Conservation (phyloP, 1,140 invertebrate genomes). For the Orius insidiosus region DNA sequence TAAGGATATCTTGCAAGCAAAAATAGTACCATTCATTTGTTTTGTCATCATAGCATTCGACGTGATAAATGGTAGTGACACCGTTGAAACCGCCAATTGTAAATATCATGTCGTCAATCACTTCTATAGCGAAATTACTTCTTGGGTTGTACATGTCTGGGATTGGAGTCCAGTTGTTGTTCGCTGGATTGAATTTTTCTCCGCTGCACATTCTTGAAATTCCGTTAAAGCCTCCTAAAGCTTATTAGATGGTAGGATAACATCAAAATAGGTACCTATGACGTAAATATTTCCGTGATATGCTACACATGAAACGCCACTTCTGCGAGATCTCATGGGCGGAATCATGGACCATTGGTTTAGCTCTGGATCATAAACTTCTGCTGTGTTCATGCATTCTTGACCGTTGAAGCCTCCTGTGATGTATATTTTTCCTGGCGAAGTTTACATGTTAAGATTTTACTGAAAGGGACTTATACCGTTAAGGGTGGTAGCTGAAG, state of each 20-base stretch:
- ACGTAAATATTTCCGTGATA: conserved; percentile 34
- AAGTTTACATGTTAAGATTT: conserved; percentile 1
- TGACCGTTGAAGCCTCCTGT: conserved; percentile 79
- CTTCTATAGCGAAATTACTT: conserved; percentile 49
- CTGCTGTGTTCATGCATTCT: conserved; percentile 69
- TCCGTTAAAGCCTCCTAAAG: conserved; percentile 44
- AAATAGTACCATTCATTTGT: conserved; percentile 80
- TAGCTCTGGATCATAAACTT: conserved; percentile 63
- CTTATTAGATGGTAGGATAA: background rate
- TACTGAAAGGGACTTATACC: conserved; percentile 22
- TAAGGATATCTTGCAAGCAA: too few relatives aligned
- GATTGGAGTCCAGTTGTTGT: conserved; percentile 38
- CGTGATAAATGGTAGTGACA: conserved; percentile 57
- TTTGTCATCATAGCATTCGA: conserved; percentile 75
- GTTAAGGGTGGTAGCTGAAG: conserved; percentile 37
- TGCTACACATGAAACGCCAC: conserved; percentile 37
- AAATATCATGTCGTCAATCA: conserved; percentile 51
- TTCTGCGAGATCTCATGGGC: conserved; percentile 38
- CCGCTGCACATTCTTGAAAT: conserved; percentile 33
- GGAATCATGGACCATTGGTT: conserved; percentile 75
- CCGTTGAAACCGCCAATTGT: conserved; percentile 48
- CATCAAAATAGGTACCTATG: conserved; percentile 24
- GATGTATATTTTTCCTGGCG: conserved; percentile 57
- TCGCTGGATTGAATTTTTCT: conserved; percentile 39
- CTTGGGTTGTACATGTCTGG: conserved; percentile 48